Evolutionary conservation across 2,113 vertebrate species (phyloP).

Genomic region (Cyrtonyx montezumae): DNA sequence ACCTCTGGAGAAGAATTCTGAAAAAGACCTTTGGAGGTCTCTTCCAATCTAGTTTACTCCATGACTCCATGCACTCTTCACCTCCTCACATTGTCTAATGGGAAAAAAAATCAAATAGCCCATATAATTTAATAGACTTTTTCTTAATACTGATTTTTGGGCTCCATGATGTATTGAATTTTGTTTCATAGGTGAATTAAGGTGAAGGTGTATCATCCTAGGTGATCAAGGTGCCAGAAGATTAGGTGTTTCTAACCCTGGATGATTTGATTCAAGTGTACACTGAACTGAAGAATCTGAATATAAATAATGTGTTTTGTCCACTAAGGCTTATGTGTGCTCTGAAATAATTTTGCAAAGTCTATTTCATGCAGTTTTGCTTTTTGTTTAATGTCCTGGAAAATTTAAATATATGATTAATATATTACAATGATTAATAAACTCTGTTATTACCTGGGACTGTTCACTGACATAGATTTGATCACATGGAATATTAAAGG

Average conservation of each 20-base stretch:
- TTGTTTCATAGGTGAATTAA: not conserved
- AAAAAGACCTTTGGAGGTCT: not conserved
- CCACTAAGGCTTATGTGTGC: not conserved
- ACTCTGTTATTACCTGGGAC: not conserved
- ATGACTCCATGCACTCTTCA: not conserved
- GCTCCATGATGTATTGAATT: not conserved
- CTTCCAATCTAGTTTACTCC: not conserved
- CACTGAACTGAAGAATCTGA: not conserved
- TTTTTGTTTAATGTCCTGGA: conserved; percentile 15
- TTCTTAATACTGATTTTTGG: not conserved
- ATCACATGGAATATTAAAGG: not conserved
- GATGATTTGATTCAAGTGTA: not conserved
- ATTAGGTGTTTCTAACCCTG: not conserved
- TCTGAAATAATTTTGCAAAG: conserved; percentile 20
- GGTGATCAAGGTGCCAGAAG: not conserved
- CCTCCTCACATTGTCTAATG: fast-evolving
- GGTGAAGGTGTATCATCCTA: not conserved
- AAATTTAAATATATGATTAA: conserved; percentile 24
- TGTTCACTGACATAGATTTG: not conserved
- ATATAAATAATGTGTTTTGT: not conserved
- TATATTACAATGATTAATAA: conserved; percentile 35
- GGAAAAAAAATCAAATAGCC: not conserved
- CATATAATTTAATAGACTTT: not conserved
- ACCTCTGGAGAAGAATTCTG: not conserved
- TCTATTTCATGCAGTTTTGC: not conserved